Base-by-base conservation (phyloP, 2,888 invertebrate species). In the Bellardia pandia region DNA sequence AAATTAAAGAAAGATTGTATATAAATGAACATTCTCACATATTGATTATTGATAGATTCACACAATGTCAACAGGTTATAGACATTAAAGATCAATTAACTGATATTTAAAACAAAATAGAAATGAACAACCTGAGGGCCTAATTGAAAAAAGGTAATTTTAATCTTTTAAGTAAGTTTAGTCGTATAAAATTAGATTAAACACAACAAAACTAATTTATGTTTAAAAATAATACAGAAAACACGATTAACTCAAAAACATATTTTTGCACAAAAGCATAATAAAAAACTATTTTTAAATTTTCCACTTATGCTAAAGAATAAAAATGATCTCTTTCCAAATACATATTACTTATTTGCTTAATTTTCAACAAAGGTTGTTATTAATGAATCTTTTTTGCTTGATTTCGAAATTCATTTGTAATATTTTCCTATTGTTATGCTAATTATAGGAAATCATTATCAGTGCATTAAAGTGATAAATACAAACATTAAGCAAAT, bases 401-500 rank as follows among this genome's bases (percentile, higher is more conserved):
- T 75, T 16, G 0, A 14, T 48, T 48, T 48, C 5, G 5, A 9
- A n/a, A 30, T 13, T 40, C 23, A 23, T 51, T 14, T 40, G 13
- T 8, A 62, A 33, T 51, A 23, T 51, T 56, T 72, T 14, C 37
- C 11, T 23, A 37, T 62, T 51, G 75, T 76, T 51, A 45, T 23
- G 40, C 53, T 77, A 77, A 77, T 66, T 53, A 45, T 78, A 68
- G 30, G 58, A 69, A 79, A 56, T 60, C 9, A 69, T 71, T 69
- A 69, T 79, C 78, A 79, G 40, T n/a, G 11, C 42, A 77, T 53
- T 77, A 33, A 60, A 78, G 60, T 48, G 48, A 78, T 69, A 58
- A 48, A 78, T 6, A 37, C 16, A 9, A 23, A 14, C 33, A 48
- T 69, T 60, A 37, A 60, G 40, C 14, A 68, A 48, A 69, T 58